Conservation (phyloP, 2,888 invertebrate species). For the Lasiommata megera region DNA sequence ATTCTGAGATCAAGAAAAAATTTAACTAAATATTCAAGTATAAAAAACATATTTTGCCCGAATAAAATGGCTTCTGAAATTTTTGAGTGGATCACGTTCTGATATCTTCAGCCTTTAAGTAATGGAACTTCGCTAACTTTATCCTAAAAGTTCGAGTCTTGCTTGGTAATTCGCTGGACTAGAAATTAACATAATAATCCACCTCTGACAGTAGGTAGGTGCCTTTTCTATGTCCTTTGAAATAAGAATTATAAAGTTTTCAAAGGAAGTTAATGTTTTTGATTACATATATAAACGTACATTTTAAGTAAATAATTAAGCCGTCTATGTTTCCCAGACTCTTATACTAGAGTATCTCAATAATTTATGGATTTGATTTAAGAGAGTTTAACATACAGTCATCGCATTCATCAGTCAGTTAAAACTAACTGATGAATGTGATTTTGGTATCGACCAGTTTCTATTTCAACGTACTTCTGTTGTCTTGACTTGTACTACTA, state of each 20-base stretch:
- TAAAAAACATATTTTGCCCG: background rate
- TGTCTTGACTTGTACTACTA: too few species aligned
- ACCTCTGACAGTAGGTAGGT: conserved; percentile 7
- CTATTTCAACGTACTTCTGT: too few species aligned
- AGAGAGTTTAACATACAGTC: too few species aligned
- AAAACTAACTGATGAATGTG: too few species aligned
- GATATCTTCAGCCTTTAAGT: background rate
- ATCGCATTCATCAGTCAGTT: too few species aligned
- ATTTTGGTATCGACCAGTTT: too few species aligned
- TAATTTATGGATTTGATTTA: too few species aligned
- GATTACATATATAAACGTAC: too few species aligned
- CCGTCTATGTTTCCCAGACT: too few species aligned
- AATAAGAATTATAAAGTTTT: background rate
- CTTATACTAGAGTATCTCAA: too few species aligned
- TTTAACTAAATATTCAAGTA: background rate
- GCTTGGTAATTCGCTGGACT: conserved; percentile 11
- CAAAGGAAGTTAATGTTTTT: too few species aligned
- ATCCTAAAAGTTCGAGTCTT: background rate
- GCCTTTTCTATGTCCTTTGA: background rate
- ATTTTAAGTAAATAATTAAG: too few species aligned
- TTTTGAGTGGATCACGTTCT: background rate
- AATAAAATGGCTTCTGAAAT: background rate
- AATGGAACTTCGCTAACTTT: background rate
- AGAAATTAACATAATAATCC: conserved; percentile 20
- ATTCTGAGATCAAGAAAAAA: background rate